Conservation (phyloP, 2,888 invertebrate genomes). For the Habroteleia sp. region DNA sequence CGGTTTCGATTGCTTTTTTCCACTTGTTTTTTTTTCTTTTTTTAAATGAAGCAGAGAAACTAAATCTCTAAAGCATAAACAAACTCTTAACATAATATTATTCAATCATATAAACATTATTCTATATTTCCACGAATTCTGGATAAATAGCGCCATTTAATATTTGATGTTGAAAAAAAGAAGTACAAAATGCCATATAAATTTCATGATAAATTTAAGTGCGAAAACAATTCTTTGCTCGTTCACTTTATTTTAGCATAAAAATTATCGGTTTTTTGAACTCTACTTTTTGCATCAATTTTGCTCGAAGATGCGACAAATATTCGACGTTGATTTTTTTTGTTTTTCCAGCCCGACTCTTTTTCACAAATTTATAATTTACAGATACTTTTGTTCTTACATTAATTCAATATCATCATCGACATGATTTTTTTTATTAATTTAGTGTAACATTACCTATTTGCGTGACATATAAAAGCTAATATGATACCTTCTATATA, state of each 20-base stretch:
- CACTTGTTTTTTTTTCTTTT: constrained; percentile 33
- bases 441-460: background rate
- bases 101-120: constrained; percentile 80
- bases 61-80: constrained; percentile 79
- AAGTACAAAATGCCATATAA: constrained; percentile 22
- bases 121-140: constrained; percentile 73
- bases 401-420: constrained; percentile 22
- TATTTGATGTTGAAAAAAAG: constrained; percentile 18
- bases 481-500: constrained; percentile 14
- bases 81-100: constrained; percentile 78
- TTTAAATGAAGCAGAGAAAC: constrained; percentile 75
- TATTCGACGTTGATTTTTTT: constrained; percentile 13
- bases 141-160: constrained; percentile 42
- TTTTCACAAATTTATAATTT: constrained; percentile 15
- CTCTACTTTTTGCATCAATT: constrained; percentile 10
- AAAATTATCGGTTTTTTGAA: background rate
- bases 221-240: constrained; percentile 7
- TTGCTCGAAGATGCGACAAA: constrained; percentile 19
- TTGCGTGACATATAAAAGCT: constrained; percentile 6
- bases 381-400: constrained; percentile 12
- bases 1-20: constrained; percentile 7
- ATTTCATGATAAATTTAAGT: constrained; percentile 12
- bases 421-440: constrained; percentile 15
- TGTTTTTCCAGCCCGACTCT: background rate
- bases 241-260: constrained; percentile 1